Conservation (phyloP, 2,113 vertebrate species). For the Phalacrocorax carbo region DNA sequence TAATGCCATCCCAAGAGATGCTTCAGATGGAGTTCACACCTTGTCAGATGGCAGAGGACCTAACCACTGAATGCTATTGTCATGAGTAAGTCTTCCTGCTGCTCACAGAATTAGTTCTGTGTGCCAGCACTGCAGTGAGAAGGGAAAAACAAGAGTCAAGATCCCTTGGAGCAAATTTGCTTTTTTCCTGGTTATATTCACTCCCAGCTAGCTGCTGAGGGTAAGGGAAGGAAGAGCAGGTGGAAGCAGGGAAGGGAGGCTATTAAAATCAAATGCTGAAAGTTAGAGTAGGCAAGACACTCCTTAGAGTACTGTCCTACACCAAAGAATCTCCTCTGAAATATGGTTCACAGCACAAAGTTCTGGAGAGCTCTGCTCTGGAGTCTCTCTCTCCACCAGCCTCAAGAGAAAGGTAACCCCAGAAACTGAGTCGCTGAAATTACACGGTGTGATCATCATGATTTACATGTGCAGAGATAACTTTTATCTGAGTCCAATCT, state of each 20-base stretch:
- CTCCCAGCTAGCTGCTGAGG: not conserved
- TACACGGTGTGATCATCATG: not conserved
- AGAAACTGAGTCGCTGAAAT: not conserved
- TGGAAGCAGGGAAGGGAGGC: not conserved
- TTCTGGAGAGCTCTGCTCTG: not conserved
- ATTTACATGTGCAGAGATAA: not conserved
- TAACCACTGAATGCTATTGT: not conserved
- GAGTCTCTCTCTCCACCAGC: not conserved
- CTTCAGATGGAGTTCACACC: not conserved
- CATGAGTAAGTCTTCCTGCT: not conserved
- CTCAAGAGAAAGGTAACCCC: not conserved
- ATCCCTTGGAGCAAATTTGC: constrained; percentile 44
- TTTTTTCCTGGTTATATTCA: constrained; percentile 23
- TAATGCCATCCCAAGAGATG: not conserved
- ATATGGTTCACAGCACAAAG: not conserved
- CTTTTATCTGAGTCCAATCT: not conserved
- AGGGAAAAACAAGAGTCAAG: constrained; percentile 17
- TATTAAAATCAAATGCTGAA: not conserved
- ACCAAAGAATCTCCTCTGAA: not conserved
- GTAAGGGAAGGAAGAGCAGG: not conserved
- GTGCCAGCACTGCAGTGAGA: constrained; percentile 22
- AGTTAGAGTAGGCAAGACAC: not conserved
- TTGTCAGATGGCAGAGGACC: not conserved
- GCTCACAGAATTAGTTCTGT: constrained; percentile 6
- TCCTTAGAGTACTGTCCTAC: not conserved